Conservation (phyloP, 2,797 vertebrate species). For the Orientallactaga sibirica region DNA sequence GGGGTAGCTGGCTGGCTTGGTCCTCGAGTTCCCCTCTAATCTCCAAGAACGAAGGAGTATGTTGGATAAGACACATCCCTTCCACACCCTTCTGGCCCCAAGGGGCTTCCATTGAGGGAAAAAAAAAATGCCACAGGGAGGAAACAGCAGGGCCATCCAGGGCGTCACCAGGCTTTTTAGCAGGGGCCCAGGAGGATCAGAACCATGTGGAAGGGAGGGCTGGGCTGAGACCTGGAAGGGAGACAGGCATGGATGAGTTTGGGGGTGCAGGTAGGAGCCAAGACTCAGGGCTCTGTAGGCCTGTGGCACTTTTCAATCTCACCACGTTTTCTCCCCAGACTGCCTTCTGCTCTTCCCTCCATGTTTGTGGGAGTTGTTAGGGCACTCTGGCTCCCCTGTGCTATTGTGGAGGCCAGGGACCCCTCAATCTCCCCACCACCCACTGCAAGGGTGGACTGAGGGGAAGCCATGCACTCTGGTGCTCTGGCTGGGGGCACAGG, state of each 20-base stretch:
- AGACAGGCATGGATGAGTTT: background rate
- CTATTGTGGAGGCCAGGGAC: background rate
- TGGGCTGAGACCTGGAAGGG: slow-evolving; percentile 56
- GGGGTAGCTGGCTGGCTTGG: background rate
- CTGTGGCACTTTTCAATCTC: background rate
- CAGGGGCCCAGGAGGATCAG: background rate
- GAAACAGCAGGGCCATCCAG: background rate
- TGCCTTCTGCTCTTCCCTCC: background rate
- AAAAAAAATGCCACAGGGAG: slow-evolving; percentile 23
- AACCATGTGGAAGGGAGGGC: background rate
- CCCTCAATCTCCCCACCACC: accelerated
- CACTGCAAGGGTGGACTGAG: background rate
- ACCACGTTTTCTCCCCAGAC: background rate
- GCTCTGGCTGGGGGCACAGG: background rate
- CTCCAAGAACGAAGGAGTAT: background rate
- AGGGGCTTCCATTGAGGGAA: background rate
- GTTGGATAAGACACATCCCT: background rate
- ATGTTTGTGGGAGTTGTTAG: accelerated
- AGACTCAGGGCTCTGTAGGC: background rate
- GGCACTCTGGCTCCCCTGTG: background rate
- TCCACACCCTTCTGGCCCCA: background rate
- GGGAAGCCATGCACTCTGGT: no score
- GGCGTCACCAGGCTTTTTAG: background rate
- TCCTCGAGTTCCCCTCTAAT: background rate
- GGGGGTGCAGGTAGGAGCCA: background rate